Conservation (phyloP, 2,888 invertebrate genomes). For the Cephonodes hylas region DNA sequence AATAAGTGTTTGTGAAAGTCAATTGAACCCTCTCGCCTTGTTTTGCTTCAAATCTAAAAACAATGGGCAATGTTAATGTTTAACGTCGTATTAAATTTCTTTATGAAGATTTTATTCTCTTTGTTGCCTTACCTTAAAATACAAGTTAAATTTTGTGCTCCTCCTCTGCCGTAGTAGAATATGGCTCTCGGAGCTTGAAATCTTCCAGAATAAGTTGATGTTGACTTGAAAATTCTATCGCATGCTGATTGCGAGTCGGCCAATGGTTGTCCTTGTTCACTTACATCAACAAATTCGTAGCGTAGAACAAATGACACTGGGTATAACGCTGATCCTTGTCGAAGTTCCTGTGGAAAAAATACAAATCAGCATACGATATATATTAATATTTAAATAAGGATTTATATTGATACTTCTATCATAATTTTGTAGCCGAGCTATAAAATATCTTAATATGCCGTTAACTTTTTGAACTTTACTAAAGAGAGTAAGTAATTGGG, state of each 20-base stretch:
- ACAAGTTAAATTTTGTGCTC: slow-evolving; percentile 88
- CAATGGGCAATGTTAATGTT: slow-evolving; percentile 12
- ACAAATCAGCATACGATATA: no score
- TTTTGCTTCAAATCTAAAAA: slow-evolving; percentile 84
- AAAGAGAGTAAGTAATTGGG: neutral
- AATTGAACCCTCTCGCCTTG: slow-evolving; percentile 85
- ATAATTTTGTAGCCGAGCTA: no score
- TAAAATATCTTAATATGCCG: neutral
- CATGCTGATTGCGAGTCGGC: slow-evolving; percentile 82
- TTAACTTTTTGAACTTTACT: neutral
- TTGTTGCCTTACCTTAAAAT: slow-evolving; percentile 80
- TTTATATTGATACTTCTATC: no score
- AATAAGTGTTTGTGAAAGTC: slow-evolving; percentile 85
- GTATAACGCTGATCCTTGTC: slow-evolving; percentile 89
- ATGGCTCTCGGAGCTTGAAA: slow-evolving; percentile 90
- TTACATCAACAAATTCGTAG: slow-evolving; percentile 91
- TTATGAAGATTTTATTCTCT: neutral
- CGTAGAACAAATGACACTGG: slow-evolving; percentile 88
- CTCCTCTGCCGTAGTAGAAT: slow-evolving; percentile 91
- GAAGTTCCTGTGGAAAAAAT: slow-evolving; percentile 75
- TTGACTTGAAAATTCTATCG: slow-evolving; percentile 82
- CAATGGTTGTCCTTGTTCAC: slow-evolving; percentile 83
- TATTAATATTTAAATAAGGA: no score
- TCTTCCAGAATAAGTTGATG: slow-evolving; percentile 79
- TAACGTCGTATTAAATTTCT: neutral